Evolutionary conservation across 2,888 invertebrate species (phyloP).

Genomic region (Crioceris asparagi): DNA sequence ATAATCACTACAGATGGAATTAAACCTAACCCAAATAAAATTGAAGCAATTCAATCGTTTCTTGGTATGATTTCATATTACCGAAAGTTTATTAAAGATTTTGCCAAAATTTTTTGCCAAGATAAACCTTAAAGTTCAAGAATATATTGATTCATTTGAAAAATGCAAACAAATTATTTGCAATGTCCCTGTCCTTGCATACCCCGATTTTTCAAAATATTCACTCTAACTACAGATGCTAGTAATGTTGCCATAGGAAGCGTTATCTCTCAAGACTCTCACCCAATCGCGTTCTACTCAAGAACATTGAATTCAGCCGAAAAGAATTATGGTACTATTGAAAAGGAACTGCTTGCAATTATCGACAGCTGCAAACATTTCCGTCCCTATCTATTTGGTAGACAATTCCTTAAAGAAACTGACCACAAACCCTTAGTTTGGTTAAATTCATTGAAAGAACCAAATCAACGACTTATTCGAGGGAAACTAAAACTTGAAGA

Average conservation of each 20-base stretch:
- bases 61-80: constrained; percentile 17
- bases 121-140: constrained; percentile 7
- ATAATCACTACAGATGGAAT: constrained; percentile 26
- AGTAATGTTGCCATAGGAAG: constrained; percentile 5
- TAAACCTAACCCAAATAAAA: constrained; percentile 28
- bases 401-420: constrained; percentile 9
- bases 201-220: constrained; percentile 7
- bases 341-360: constrained; percentile 9
- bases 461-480: constrained; percentile 13
- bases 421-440: constrained; percentile 20
- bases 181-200: constrained; percentile 4
- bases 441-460: constrained; percentile 15
- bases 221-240: constrained; percentile 9
- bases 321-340: constrained; percentile 8
- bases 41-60: constrained; percentile 23
- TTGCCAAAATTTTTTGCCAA: constrained; percentile 15
- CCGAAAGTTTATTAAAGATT: constrained; percentile 16
- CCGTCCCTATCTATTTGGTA: constrained; percentile 6
- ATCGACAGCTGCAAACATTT: constrained; percentile 8
- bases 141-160: constrained; percentile 5
- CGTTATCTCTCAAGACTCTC: constrained; percentile 6
- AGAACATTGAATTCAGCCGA: constrained; percentile 9
- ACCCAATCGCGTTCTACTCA: constrained; percentile 8
- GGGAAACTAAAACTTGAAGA: constrained; percentile 13
- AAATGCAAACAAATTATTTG: constrained; percentile 5